Evolutionary conservation across 2,113 vertebrate genomes (phyloP).

Genomic region (Rhinoderma darwinii): DNA sequence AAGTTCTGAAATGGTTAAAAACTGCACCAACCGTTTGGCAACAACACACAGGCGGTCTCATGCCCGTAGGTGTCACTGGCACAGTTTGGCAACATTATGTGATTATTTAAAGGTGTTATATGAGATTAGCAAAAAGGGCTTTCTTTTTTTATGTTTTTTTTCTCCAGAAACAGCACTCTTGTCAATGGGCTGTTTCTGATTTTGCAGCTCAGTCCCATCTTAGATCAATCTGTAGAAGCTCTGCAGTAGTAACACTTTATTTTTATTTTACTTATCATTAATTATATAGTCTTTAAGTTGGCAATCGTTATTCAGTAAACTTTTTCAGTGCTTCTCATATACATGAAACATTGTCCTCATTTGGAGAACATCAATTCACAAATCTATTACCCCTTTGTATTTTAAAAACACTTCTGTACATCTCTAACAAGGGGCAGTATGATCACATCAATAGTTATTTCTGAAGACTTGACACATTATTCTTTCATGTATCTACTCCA

Average conservation of each 20-base stretch:
- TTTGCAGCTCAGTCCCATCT: not conserved
- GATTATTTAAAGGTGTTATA: not conserved
- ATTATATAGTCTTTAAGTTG: not conserved
- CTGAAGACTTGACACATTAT: not conserved
- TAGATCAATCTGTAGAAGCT: not conserved
- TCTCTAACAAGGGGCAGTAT: not conserved
- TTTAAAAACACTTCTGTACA: not conserved
- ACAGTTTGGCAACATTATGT: too few relatives aligned
- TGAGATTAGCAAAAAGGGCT: too few relatives aligned
- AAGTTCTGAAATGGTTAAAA: too few relatives aligned
- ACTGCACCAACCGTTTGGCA: too few relatives aligned
- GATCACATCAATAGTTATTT: slow-evolving; percentile 19
- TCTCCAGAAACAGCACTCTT: not conserved
- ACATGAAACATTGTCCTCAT: not conserved
- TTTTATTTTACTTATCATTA: not conserved
- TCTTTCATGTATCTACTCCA: slow-evolving; percentile 32
- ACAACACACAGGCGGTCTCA: too few relatives aligned
- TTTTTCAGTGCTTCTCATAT: not conserved
- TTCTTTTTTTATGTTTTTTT: too few relatives aligned
- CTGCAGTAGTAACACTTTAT: not conserved
- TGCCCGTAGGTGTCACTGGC: too few relatives aligned
- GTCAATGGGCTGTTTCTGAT: not conserved
- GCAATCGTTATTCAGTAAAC: not conserved
- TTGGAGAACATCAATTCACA: not conserved
- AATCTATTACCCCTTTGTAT: not conserved